phyloP scores from a whole-genome alignment of 2,888 invertebrate species.

The Ptychoptera albimana region DNA sequence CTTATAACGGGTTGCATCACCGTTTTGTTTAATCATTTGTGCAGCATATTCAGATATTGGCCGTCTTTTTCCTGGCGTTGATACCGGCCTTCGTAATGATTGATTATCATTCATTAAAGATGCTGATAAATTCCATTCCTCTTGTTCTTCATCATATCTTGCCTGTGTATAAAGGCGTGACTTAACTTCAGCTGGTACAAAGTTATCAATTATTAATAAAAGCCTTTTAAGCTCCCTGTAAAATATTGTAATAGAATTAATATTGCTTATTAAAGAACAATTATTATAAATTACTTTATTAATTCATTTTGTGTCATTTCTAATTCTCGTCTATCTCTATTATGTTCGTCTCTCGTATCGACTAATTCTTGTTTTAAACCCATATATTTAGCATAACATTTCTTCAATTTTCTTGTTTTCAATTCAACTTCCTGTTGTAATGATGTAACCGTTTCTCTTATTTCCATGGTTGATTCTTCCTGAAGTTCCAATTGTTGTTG shows the following conservation, averaged over 20 bases:
- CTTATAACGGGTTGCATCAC: conserved; percentile 23
- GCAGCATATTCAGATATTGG: conserved; percentile 45
- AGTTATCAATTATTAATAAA: conserved; percentile 76
- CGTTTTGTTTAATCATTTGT: conserved; percentile 24
- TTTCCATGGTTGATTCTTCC: conserved; percentile 81
- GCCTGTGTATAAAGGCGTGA: conserved; percentile 55
- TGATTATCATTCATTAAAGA: conserved; percentile 30
- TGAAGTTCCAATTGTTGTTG: conserved; percentile 84
- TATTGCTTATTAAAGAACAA: neutral
- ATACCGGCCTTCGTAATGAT: conserved; percentile 41
- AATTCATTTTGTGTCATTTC: conserved; percentile 86
- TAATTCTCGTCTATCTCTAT: conserved; percentile 78
- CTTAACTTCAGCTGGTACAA: conserved; percentile 71
- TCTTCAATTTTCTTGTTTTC: conserved; percentile 81
- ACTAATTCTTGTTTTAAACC: conserved; percentile 57
- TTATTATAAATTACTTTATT: conserved; percentile 38
- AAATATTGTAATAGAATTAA: conserved; percentile 9
- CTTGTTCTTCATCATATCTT: conserved; percentile 67
- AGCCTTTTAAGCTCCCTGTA: conserved; percentile 70
- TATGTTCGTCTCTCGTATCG: conserved; percentile 75
- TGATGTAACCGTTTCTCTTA: conserved; percentile 79
- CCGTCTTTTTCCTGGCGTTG: conserved; percentile 43
- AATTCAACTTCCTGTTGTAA: conserved; percentile 94
- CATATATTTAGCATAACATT: conserved; percentile 72
- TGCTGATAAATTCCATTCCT: conserved; percentile 45